Evolutionary conservation across 2,888 invertebrate genomes (phyloP).

Genomic region (Beris chalybata): DNA sequence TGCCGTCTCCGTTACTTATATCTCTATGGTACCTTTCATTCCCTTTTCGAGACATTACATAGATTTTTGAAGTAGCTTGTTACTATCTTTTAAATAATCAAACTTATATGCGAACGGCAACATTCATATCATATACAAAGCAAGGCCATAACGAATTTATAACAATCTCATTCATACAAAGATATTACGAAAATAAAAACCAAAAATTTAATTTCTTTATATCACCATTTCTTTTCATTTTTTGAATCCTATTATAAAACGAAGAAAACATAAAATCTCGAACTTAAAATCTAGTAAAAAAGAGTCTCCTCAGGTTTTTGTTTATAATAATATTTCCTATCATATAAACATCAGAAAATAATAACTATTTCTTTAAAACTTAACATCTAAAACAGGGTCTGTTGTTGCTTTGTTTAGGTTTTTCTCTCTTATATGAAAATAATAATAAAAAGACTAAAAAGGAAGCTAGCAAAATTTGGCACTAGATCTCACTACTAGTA

Average conservation of each 20-base stretch:
- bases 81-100: too few relatives aligned
- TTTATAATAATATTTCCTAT: slow-evolving; percentile 3
- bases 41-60: too few relatives aligned
- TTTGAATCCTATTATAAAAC: slow-evolving; percentile 17
- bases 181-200: too few relatives aligned
- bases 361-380: slow-evolving; percentile 12
- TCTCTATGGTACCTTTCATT: too few relatives aligned
- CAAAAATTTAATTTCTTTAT: slow-evolving; percentile 15
- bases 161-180: too few relatives aligned
- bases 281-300: slow-evolving; percentile 25
- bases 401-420: neutral
- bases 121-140: too few relatives aligned
- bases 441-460: slow-evolving; percentile 21
- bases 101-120: too few relatives aligned
- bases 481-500: slow-evolving; percentile 40
- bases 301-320: slow-evolving; percentile 27
- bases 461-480: slow-evolving; percentile 36
- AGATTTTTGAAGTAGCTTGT: too few relatives aligned
- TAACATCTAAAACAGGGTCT: slow-evolving; percentile 17
- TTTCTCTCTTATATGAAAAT: slow-evolving; percentile 15
- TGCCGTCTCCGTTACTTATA: too few relatives aligned
- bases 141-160: too few relatives aligned
- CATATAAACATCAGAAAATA: slow-evolving; percentile 19
- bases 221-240: slow-evolving; percentile 29
- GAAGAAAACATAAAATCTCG: slow-evolving; percentile 21